Conservation (phyloP, 2,888 invertebrate genomes). For the Sminthurinus aureus region DNA sequence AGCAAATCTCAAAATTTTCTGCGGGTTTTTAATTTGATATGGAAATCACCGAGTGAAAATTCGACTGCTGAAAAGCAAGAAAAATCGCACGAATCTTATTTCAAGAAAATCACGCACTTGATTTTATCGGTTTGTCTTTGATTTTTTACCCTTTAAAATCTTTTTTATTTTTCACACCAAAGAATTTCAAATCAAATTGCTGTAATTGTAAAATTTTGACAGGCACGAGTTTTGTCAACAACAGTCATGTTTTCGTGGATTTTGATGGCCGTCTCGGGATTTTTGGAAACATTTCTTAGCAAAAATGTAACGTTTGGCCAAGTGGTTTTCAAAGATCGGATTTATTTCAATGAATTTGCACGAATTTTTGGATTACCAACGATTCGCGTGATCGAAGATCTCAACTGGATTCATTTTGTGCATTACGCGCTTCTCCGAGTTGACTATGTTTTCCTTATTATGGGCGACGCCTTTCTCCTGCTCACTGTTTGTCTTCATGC, state of each 20-base stretch:
- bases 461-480: background rate
- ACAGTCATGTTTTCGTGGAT: too few species aligned
- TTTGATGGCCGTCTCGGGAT: too few species aligned
- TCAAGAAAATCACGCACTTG: too few species aligned
- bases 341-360: background rate
- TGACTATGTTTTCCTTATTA: background rate
- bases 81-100: background rate
- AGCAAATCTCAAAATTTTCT: background rate
- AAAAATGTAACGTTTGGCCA: too few species aligned
- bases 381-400: background rate
- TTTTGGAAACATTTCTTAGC: too few species aligned
- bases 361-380: background rate
- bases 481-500: background rate
- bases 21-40: background rate
- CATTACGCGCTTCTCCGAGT: background rate
- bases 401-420: background rate
- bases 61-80: background rate
- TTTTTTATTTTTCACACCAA: too few species aligned
- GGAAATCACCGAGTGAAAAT: background rate
- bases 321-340: too few species aligned
- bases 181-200: too few species aligned
- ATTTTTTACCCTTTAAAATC: too few species aligned
- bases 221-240: too few species aligned
- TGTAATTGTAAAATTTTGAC: too few species aligned
- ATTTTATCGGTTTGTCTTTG: too few species aligned